phyloP scores from a whole-genome alignment of 2,888 invertebrate species.

The Drosophila silvestris region DNA sequence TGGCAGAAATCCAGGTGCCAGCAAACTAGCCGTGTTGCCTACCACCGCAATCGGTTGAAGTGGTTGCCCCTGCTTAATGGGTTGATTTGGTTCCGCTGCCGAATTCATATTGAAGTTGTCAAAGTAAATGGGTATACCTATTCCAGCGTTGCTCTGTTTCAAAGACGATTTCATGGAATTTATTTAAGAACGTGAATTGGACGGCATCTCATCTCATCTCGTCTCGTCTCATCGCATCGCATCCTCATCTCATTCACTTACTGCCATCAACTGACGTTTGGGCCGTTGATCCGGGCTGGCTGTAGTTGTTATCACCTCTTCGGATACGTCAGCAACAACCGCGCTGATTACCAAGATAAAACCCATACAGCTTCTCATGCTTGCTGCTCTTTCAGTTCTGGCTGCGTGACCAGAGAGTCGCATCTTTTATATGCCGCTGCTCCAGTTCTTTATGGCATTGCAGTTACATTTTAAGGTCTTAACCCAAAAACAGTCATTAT shows the following conservation, averaged over 20 bases:
- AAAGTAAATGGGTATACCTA: slow-evolving; percentile 57
- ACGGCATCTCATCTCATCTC: neutral
- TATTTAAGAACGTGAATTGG: neutral
- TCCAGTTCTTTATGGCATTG: neutral
- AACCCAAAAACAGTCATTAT: slow-evolving; percentile 40
- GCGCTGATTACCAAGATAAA: slow-evolving; percentile 40
- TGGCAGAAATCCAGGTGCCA: slow-evolving; percentile 59
- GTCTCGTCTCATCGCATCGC: no score
- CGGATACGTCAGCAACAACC: slow-evolving; percentile 16
- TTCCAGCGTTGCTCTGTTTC: slow-evolving; percentile 25
- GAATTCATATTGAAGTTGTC: slow-evolving; percentile 44
- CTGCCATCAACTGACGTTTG: slow-evolving; percentile 63
- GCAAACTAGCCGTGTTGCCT: slow-evolving; percentile 38
- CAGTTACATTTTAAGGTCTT: slow-evolving; percentile 15
- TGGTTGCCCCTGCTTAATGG: slow-evolving; percentile 17
- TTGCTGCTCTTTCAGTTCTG: slow-evolving; percentile 20
- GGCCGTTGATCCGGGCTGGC: slow-evolving; percentile 30
- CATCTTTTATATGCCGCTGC: slow-evolving; percentile 24
- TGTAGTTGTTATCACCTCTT: slow-evolving; percentile 5
- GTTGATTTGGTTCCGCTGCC: slow-evolving; percentile 24
- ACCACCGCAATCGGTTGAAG: slow-evolving; percentile 63
- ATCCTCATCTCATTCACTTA: neutral
- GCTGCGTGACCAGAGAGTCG: neutral
- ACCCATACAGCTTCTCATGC: slow-evolving; percentile 52
- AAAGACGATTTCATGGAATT: neutral